Percentiles rank a stretch among this genome's conserved stretches.
Evolutionary conservation across 2,797 vertebrate species (phyloP).

Genomic region (Chaenodraco wilsoni): DNA sequence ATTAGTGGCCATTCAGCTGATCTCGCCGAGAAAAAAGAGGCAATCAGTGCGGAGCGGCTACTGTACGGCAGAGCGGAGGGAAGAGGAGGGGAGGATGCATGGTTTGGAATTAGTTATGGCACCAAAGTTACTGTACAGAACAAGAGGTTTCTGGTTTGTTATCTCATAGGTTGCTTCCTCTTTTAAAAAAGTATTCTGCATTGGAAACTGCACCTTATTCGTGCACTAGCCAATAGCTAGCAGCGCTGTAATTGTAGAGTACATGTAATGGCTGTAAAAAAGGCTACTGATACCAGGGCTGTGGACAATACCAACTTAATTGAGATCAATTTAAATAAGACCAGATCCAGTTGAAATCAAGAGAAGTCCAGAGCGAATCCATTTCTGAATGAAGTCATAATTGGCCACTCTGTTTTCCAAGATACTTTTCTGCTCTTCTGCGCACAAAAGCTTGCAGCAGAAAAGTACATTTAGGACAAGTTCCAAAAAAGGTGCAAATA

Average conservation of each 20-base stretch:
- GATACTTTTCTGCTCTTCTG: too few relatives aligned
- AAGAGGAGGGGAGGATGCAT: not conserved
- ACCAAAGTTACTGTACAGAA: not conserved
- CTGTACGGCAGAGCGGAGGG: conserved; percentile 36
- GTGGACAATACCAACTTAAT: too few relatives aligned
- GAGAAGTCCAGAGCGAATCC: too few relatives aligned
- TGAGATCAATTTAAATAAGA: too few relatives aligned
- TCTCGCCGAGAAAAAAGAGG: conserved; percentile 58
- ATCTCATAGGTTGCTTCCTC: not conserved
- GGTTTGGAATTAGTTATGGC: conserved; percentile 1
- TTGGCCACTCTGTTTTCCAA: too few relatives aligned
- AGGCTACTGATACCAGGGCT: not conserved
- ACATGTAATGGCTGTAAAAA: not conserved
- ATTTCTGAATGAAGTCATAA: too few relatives aligned
- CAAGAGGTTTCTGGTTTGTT: conserved; percentile 8
- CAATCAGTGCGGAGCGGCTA: conserved; percentile 66
- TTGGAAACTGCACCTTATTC: not conserved
- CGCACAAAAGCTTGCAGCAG: too few relatives aligned
- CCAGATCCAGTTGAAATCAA: too few relatives aligned
- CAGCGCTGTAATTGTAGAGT: not conserved
- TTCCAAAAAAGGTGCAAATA: too few relatives aligned
- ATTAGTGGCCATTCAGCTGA: conserved; percentile 80
- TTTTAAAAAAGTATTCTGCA: not conserved
- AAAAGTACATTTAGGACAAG: too few relatives aligned
- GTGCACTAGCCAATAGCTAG: not conserved